Base-by-base conservation (phyloP, 1,140 invertebrate genomes). In the Leptopilina boulardi region DNA sequence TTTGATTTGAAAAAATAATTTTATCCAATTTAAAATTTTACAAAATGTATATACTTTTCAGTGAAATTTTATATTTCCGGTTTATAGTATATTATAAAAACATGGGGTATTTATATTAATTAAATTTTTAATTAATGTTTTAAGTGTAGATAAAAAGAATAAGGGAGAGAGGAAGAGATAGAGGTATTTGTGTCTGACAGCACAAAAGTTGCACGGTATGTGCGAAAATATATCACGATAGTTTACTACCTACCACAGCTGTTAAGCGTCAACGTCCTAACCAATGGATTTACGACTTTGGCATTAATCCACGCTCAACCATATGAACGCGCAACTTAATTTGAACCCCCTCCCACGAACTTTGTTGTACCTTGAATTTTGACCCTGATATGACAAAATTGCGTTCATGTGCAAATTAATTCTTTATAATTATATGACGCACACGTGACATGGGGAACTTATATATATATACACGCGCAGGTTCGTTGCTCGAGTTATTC, bases 141-240 rank as follows among this genome's bases (percentile, higher is more conserved):
- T n/a, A 41, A 44, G 19, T 47, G 47, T 26, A 30, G 75, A 59
- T 54, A 73, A 44, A 76, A 47, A 9, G 76, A 76, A 73, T 10
- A 44, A 59, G 76, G 47, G 23, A 71, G 18, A 76, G 42, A 72
- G 76, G 44, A n/a, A 76, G 42, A 72, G 76, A 54, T 23, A 71
- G 26, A 47, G 59, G 47, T 26, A 54, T 38, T 13, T 23, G 72
- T 26, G 30, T 41, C 70, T 23, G 47, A 74, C 66, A 44, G 34
- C 21, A 70, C 38, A 54, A 41, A 54, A 42, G 59, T 76, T 44
- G 73, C n/a, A 38, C 71, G 76, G 71, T 71, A 59, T 70, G n/a
- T 47, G 73, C 21, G 44, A 51, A 51, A 51, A 51, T 51, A 51
- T n/a, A 51, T 51, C 47, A 51, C 15, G 47, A 51, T 51, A 51